Evolutionary conservation across 2,113 vertebrate genomes (phyloP).

Genomic region (Delphinapterus leucas): DNA sequence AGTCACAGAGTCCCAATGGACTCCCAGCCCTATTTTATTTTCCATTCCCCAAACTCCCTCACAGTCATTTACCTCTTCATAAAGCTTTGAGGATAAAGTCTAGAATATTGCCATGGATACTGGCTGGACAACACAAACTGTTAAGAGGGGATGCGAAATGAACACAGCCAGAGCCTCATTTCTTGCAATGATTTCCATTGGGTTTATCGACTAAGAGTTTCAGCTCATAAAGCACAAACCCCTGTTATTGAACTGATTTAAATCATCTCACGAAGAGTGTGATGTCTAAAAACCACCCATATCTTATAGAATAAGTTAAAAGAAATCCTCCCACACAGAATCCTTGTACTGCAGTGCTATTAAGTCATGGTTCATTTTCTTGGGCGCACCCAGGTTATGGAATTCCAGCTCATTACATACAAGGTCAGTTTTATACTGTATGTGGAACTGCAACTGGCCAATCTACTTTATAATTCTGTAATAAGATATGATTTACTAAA

Average conservation of each 20-base stretch:
- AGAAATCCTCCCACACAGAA: background rate
- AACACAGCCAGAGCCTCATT: background rate
- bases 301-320: conserved; percentile 29
- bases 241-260: conserved; percentile 43
- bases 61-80: background rate
- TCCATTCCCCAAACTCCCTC: background rate
- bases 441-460: background rate
- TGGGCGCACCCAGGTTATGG: background rate
- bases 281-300: conserved; percentile 5
- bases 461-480: conserved; percentile 50
- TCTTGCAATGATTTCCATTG: conserved; percentile 33
- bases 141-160: background rate
- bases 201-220: conserved; percentile 58
- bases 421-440: conserved; percentile 38
- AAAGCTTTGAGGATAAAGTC: background rate
- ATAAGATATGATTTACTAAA: conserved; percentile 50
- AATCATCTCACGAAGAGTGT: conserved; percentile 33
- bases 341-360: background rate
- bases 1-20: background rate
- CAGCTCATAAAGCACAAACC: conserved; percentile 58
- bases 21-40: background rate
- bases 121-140: background rate
- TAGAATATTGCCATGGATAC: background rate
- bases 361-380: conserved; percentile 44
- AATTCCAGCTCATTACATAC: background rate